Evolutionary conservation across 2,113 vertebrate genomes (phyloP).

Genomic region (Callithrix jacchus): DNA sequence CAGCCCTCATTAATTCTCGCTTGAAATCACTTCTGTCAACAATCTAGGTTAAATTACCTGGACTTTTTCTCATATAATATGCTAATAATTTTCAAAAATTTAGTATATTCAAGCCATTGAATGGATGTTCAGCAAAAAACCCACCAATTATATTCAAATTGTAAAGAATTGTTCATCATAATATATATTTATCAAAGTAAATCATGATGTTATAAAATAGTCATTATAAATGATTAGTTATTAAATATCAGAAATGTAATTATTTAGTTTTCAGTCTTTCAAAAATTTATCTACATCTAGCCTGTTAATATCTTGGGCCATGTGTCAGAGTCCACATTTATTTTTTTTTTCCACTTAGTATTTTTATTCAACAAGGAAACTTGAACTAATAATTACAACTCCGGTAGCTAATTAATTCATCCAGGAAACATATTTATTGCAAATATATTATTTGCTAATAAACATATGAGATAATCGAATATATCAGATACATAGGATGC

Average conservation of each 20-base stretch:
- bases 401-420: background rate
- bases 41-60: background rate
- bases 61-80: background rate
- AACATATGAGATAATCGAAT: background rate
- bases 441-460: background rate
- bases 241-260: background rate
- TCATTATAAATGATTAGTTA: slow-evolving; percentile 1
- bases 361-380: background rate
- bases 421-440: background rate
- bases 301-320: background rate
- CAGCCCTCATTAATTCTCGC: background rate
- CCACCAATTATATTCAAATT: background rate
- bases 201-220: background rate
- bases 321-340: background rate
- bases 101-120: background rate
- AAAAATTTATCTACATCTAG: background rate
- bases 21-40: background rate
- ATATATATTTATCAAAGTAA: slow-evolving; percentile 19
- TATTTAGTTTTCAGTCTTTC: background rate
- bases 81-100: background rate
- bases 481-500: background rate
- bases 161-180: background rate
- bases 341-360: background rate
- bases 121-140: background rate
- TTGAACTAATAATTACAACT: background rate